Conservation (phyloP, 2,888 invertebrate species). For the Pterostichus niger region DNA sequence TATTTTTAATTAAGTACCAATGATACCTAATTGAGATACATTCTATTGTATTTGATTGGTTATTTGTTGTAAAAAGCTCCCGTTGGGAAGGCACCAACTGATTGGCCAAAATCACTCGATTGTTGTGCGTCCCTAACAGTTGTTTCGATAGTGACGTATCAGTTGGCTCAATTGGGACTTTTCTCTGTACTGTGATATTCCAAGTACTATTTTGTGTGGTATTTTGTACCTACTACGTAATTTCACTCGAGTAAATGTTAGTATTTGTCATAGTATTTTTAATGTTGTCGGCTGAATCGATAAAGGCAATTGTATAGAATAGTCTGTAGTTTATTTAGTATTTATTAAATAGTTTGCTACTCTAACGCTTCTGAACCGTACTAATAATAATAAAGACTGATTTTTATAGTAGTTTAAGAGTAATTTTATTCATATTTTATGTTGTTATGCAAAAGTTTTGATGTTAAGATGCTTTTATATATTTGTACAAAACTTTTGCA, state of each 20-base stretch:
- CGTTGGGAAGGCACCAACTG: slow-evolving; percentile 32
- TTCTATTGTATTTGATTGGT: neutral
- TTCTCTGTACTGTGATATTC: slow-evolving; percentile 57
- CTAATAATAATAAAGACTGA: slow-evolving; percentile 53
- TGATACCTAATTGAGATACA: slow-evolving; percentile 22
- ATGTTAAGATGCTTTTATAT: slow-evolving; percentile 34
- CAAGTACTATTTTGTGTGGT: slow-evolving; percentile 60
- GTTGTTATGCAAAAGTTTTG: slow-evolving; percentile 63
- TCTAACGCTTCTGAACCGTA: slow-evolving; percentile 33
- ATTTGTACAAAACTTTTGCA: slow-evolving; percentile 59
- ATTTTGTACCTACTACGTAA: neutral
- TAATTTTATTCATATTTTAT: slow-evolving; percentile 64
- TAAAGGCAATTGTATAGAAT: slow-evolving; percentile 5
- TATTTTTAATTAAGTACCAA: slow-evolving; percentile 27
- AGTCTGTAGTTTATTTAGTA: slow-evolving; percentile 40
- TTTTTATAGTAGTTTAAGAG: slow-evolving; percentile 61
- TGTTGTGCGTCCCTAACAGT: neutral
- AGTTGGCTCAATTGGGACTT: slow-evolving; percentile 38
- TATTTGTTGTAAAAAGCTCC: slow-evolving; percentile 1
- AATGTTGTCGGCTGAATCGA: slow-evolving; percentile 2
- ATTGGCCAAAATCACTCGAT: too few relatives aligned
- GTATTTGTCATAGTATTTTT: slow-evolving; percentile 5
- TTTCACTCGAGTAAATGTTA: neutral
- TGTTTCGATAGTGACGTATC: neutral
- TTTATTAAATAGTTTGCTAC: slow-evolving; percentile 38